Base-by-base conservation (phyloP, 2,113 vertebrate species). In the Madoqua kirkii region DNA sequence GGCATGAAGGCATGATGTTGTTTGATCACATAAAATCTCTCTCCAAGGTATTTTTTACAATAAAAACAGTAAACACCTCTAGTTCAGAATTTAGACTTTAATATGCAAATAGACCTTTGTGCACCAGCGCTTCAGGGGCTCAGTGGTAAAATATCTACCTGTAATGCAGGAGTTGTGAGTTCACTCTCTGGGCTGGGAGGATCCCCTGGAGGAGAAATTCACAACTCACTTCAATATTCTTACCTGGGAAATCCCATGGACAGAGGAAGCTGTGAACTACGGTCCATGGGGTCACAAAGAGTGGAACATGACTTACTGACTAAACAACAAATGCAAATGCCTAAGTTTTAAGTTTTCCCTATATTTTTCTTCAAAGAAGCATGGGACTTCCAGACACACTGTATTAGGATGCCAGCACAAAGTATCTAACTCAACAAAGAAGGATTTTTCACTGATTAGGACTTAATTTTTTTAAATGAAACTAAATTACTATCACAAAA, bases 41-140 rank as follows among this genome's bases (percentile, higher is more conserved):
- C 67, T 52, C 55, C 31, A 50, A 78, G 5, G 31, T 40, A 52
- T 87, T 78, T 76, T 60, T 78, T 87, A 52, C 86, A 87, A 52
- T 52, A 60, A 33, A 85, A 52, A 40, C 45, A 45, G 6, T 48
- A 59, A 85, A 85, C 31, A 85, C 2, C 15, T 59, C 23, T 25
- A 29, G 40, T 33, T 9, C 36, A 92, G 27, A 85, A 57, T 57
- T 74, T 59, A 85, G 40, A 9, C 50, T 48, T 85, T 57, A 74
- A 57, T 74, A 23, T 23, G 36, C 31, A 85, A 59, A 93, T 12
- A 3, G 71, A 43, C 6, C 12, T 43, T 43, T 15, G 12, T 27
- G 23, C 40, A 76, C 40, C 71, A 74, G 21, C 0, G 1, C 36
- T 3, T 74, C 36, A 23, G 21, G 0, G 1, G 21, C 11, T 40